phyloP scores from a whole-genome alignment of 2,888 invertebrate genomes.

The Thelaira solivaga region DNA sequence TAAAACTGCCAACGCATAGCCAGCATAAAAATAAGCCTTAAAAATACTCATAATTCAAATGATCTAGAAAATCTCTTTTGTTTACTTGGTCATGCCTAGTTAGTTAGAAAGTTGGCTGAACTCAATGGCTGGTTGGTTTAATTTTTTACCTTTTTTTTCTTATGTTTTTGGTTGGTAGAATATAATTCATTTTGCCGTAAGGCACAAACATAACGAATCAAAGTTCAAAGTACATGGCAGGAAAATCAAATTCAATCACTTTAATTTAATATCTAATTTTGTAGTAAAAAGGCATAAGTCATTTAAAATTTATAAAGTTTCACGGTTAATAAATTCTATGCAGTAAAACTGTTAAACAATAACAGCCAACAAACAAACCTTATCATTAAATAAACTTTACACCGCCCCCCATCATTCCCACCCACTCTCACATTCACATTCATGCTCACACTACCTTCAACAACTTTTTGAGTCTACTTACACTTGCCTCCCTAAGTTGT shows the following conservation, averaged over 20 bases:
- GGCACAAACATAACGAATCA: not conserved
- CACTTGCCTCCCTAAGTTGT: not conserved
- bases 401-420: not conserved
- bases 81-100: slow-evolving; percentile 48
- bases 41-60: slow-evolving; percentile 45
- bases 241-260: slow-evolving; percentile 52
- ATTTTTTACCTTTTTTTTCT: too few species aligned
- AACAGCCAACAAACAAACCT: slow-evolving; percentile 36
- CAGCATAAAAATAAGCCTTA: too few species aligned
- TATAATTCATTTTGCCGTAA: not conserved
- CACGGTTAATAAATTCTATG: slow-evolving; percentile 50
- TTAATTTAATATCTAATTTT: slow-evolving; percentile 45
- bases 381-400: slow-evolving; percentile 38
- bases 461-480: too few species aligned
- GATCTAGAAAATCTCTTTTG: slow-evolving; percentile 27
- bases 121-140: slow-evolving; percentile 10
- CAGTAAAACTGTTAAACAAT: slow-evolving; percentile 42
- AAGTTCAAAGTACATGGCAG: not conserved
- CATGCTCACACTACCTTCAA: too few species aligned
- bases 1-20: too few species aligned
- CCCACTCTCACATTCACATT: too few species aligned
- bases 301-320: slow-evolving; percentile 54
- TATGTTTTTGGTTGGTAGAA: slow-evolving; percentile 23
- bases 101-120: not conserved
- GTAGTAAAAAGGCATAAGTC: slow-evolving; percentile 25